These are phyloP conservation scores for Parascotia fuliginaria DNA, from an alignment of 2,888 invertebrate species.

Conservation along the genomic window DNA sequence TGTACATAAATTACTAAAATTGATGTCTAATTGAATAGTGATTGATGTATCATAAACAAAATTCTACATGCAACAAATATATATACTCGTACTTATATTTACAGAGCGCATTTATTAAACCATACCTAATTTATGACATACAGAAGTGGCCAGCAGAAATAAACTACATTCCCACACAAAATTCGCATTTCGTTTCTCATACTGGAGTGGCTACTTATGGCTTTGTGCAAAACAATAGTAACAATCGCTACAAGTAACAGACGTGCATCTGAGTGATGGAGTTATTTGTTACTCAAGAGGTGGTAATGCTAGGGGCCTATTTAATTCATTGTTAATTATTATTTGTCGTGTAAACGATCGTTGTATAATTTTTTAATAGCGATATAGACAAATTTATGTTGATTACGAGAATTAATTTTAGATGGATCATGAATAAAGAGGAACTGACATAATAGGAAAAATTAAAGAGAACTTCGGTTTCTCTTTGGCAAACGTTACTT, in stretches of 20 bases:
- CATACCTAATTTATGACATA: too few species aligned
- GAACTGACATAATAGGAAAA: too few species aligned
- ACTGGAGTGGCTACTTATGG: conserved; percentile 63
- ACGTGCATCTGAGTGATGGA: conserved; percentile 56
- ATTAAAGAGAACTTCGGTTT: too few species aligned
- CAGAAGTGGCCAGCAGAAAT: conserved; percentile 7
- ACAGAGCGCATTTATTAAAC: too few species aligned
- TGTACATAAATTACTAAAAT: too few species aligned
- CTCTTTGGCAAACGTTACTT: too few species aligned
- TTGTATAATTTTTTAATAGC: conserved; percentile 34
- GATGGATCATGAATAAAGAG: too few species aligned
- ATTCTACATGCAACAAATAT: too few species aligned
- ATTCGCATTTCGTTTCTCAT: conserved; percentile 72
- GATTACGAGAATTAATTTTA: too few species aligned
- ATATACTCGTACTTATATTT: background rate
- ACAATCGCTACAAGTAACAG: conserved; percentile 66
- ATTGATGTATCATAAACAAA: too few species aligned
- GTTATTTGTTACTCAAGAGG: conserved; percentile 60
- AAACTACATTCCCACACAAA: conserved; percentile 76
- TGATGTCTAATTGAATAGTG: too few species aligned
- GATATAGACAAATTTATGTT: background rate
- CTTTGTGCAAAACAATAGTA: conserved; percentile 73
- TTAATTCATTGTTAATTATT: conserved; percentile 55
- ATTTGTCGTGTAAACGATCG: conserved; percentile 68
- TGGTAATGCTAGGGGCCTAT: conserved; percentile 58